A percentile compares a stretch with the other conserved stretches of the same genome.
phyloP scores from a whole-genome alignment of 2,888 invertebrate species.

The Sesia bembeciformis region DNA sequence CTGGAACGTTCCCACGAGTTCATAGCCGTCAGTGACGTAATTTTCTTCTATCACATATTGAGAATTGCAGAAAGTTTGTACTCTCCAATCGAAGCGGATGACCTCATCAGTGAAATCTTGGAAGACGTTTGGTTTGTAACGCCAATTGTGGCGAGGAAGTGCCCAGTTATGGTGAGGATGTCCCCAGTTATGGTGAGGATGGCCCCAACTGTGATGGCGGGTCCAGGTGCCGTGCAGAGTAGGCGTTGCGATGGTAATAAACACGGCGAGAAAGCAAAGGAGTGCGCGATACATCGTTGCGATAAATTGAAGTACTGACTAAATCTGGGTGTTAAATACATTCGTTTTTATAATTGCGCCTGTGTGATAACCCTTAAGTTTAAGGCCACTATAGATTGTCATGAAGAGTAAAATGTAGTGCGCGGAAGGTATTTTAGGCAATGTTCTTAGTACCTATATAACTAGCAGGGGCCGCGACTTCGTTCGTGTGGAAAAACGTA shows the following conservation, averaged over 20 bases:
- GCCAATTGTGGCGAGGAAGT: neutral
- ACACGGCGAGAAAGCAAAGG: neutral
- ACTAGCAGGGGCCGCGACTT: no score
- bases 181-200: neutral
- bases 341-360: neutral
- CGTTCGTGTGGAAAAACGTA: no score
- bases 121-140: neutral
- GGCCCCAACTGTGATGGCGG: neutral
- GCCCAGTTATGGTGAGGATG: neutral
- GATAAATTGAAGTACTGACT: neutral
- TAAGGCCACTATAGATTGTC: neutral
- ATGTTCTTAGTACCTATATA: no score
- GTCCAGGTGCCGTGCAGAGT: neutral
- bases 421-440: no score
- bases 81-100: neutral
- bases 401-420: neutral
- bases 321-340: neutral
- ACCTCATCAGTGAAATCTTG: neutral
- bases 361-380: neutral
- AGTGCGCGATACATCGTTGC: neutral
- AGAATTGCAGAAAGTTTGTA: neutral
- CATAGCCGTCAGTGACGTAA: neutral
- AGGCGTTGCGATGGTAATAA: neutral
- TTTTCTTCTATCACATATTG: neutral
- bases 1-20: neutral